Evolutionary conservation across 2,113 vertebrate species (phyloP), one percentile per base, ranked within the genome.

Genomic region (Sebastes fasciatus): DNA sequence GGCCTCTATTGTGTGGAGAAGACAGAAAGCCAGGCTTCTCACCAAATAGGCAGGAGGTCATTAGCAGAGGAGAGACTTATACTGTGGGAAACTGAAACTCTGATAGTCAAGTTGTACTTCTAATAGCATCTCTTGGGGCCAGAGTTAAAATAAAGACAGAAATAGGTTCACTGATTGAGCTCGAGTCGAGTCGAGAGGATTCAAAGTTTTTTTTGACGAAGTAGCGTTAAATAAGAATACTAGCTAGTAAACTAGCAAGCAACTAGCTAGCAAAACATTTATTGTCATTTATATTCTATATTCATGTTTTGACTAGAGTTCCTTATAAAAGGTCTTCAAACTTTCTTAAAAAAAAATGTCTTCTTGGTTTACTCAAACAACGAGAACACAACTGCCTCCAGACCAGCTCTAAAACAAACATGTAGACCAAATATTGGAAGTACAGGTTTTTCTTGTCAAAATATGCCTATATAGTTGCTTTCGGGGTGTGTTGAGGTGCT

Each of bases 1-100:
- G 40, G 17, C 2, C 8, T n/a, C 13, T 12, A 13, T 51, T 82
- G 48, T 76, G 70, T 0, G 4, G 45, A n/a, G 60, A 45, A 40
- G 77, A 71, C 43, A 23, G 52, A 72, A 48, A 73, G 46, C 16
- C 4, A 10, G 80, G 71, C 75, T 67, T 58, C 54, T 55, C 13
- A 14, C 49, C 74, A 87, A 79, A 49, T 6, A 19, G 58, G 46
- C 62, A 43, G 19, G 65, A 82, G 58, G 23, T 19, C 63, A 34
- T 1, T 10, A 55, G 14, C 23, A 49, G 21, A 34, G 42, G 49
- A 57, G 34, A 69, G 8, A 43, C 46, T 58, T 43, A 60, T 4
- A 23, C 40, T 13, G 46, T 77, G 26, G 43, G 66, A 68, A 77
- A 60, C 13, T 69, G 1, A 65, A 61, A 21, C 19, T 54, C 6